A percentile compares a stretch with the other conserved stretches of the same genome.
These are phyloP conservation scores for Rhombomys opimus DNA, from an alignment of 2,113 vertebrate species.

Conservation along the genomic window DNA sequence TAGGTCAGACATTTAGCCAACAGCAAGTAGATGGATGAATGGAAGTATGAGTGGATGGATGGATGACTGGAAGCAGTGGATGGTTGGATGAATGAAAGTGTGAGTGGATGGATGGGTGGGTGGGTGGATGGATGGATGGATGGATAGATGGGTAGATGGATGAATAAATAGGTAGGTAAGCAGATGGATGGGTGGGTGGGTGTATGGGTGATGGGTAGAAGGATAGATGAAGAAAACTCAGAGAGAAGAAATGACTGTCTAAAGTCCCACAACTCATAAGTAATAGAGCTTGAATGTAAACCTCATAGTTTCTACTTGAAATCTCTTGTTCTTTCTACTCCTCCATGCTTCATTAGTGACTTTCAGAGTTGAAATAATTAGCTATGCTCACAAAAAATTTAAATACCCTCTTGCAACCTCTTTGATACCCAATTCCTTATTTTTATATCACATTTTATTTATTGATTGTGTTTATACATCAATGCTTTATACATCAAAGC, in stretches of 20 bases:
- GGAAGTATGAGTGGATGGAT: not conserved
- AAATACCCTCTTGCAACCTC: too few species aligned
- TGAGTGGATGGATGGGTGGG: not conserved
- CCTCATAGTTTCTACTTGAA: not conserved
- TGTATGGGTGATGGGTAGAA: not conserved
- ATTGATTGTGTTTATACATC: not conserved
- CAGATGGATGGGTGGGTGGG: accelerated
- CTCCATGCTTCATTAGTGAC: not conserved
- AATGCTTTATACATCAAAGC: not conserved
- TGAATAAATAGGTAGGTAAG: not conserved
- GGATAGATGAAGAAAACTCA: not conserved
- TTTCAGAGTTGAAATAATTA: not conserved
- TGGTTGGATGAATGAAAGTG: not conserved
- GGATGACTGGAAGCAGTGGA: not conserved
- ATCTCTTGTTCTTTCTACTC: not conserved
- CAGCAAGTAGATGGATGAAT: not conserved
- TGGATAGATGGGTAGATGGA: not conserved
- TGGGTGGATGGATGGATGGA: not conserved
- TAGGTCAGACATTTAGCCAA: slow-evolving; percentile 29
- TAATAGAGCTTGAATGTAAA: slow-evolving; percentile 29
- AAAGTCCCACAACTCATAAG: not conserved
- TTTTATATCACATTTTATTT: not conserved
- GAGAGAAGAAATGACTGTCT: not conserved
- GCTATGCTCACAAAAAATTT: not conserved
- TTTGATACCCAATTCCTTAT: not conserved